These are phyloP conservation scores for Criorhina ranunculi DNA, from an alignment of 2,888 invertebrate genomes.

Conservation along the genomic window DNA sequence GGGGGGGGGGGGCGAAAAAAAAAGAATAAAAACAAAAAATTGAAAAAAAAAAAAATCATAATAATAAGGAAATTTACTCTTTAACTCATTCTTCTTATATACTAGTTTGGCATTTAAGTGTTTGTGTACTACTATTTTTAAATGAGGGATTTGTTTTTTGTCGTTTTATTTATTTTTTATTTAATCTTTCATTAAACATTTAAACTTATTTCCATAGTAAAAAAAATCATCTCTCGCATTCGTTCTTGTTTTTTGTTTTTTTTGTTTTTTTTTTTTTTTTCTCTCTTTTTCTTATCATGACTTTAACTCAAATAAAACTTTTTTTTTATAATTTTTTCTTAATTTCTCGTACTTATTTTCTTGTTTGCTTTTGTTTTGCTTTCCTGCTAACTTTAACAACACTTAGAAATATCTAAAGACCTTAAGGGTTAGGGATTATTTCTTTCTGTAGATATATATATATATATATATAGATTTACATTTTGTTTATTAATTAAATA, in stretches of 20 bases:
- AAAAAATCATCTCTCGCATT: slow-evolving; percentile 63
- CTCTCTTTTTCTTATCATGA: slow-evolving; percentile 52
- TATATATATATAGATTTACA: slow-evolving; percentile 72
- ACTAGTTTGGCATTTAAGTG: slow-evolving; percentile 75
- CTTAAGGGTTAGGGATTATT: slow-evolving; percentile 61
- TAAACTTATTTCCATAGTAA: slow-evolving; percentile 63
- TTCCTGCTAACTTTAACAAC: slow-evolving; percentile 74
- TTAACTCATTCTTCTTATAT: slow-evolving; percentile 55
- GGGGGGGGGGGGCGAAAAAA: too few species aligned
- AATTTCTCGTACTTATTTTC: slow-evolving; percentile 12
- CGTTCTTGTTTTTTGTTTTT: slow-evolving; percentile 20
- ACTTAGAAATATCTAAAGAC: slow-evolving; percentile 72
- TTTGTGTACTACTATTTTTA: slow-evolving; percentile 64
- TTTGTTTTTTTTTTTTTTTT: slow-evolving; percentile 35
- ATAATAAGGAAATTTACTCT: slow-evolving; percentile 52
- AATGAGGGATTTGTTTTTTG: slow-evolving; percentile 50
- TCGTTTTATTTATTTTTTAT: neutral
- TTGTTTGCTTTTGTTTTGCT: slow-evolving; percentile 38
- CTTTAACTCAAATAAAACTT: slow-evolving; percentile 60
- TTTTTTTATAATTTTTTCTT: slow-evolving; percentile 46
- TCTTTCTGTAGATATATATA: slow-evolving; percentile 64
- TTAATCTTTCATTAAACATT: slow-evolving; percentile 54
- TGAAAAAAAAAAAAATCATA: slow-evolving; percentile 32
- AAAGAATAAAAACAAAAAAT: slow-evolving; percentile 19
- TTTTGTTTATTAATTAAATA: slow-evolving; percentile 59